phyloP scores from a whole-genome alignment of 1,140 invertebrate genomes.

The Pemphigus obesinymphae region DNA sequence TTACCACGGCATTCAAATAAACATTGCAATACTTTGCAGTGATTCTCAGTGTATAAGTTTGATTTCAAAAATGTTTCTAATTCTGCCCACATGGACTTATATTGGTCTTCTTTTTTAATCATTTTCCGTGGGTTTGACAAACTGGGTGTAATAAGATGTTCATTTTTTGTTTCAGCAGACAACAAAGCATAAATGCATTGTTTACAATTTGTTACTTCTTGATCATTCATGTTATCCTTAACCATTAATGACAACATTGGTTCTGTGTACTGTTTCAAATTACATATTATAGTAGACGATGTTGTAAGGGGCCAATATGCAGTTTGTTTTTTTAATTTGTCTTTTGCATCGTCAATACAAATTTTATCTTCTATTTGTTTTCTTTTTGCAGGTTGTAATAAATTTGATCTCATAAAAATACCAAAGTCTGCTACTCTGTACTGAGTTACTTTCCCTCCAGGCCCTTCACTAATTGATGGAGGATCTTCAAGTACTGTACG shows the following conservation, averaged over 20 bases:
- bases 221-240: conserved; percentile 76
- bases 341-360: conserved; percentile 60
- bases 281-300: conserved; percentile 83
- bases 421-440: conserved; percentile 84
- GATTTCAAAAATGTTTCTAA: conserved; percentile 76
- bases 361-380: conserved; percentile 40
- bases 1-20: conserved; percentile 72
- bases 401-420: conserved; percentile 78
- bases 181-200: conserved; percentile 80
- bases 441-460: conserved; percentile 87
- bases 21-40: conserved; percentile 76
- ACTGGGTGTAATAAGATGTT: conserved; percentile 61
- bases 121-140: conserved; percentile 54
- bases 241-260: conserved; percentile 72
- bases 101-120: conserved; percentile 74
- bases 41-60: conserved; percentile 65
- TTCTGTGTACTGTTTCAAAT: conserved; percentile 74
- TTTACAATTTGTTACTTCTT: conserved; percentile 82
- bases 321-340: conserved; percentile 69
- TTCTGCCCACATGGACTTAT: conserved; percentile 82
- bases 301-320: conserved; percentile 91
- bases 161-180: conserved; percentile 76
- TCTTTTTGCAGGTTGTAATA: conserved; percentile 63
- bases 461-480: conserved; percentile 89
- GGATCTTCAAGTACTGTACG: conserved; percentile 90